Evolutionary conservation across 2,797 vertebrate genomes (phyloP).

Genomic region (Echiichthys vipera): DNA sequence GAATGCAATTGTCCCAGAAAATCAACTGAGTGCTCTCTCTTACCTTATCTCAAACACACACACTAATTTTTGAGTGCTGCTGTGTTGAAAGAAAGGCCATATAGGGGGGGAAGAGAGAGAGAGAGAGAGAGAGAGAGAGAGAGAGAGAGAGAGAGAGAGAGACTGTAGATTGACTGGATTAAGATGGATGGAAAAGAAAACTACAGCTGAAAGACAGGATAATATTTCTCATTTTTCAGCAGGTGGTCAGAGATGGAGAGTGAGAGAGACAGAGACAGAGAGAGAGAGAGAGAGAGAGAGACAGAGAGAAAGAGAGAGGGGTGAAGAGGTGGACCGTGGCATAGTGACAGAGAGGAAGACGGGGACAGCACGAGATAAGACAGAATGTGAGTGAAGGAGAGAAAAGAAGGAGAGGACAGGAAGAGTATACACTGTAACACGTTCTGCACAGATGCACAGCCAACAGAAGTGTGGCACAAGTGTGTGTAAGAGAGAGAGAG

Average conservation of each 20-base stretch:
- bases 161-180: slow-evolving; percentile 34
- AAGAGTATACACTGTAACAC: slow-evolving; percentile 51
- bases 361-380: slow-evolving; percentile 62
- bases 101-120: neutral
- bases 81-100: too few species aligned
- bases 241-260: slow-evolving; percentile 40
- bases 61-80: slow-evolving; percentile 18
- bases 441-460: slow-evolving; percentile 52
- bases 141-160: slow-evolving; percentile 23
- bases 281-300: neutral
- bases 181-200: slow-evolving; percentile 72
- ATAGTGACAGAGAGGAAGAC: slow-evolving; percentile 62
- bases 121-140: slow-evolving; percentile 8
- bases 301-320: slow-evolving; percentile 1
- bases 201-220: slow-evolving; percentile 61
- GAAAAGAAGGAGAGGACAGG: slow-evolving; percentile 50
- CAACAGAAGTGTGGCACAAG: slow-evolving; percentile 17
- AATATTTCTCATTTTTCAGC: slow-evolving; percentile 72
- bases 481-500: neutral
- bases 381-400: slow-evolving; percentile 38
- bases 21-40: slow-evolving; percentile 40
- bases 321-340: slow-evolving; percentile 63
- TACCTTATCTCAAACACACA: slow-evolving; percentile 42
- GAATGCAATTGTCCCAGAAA: slow-evolving; percentile 34
- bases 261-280: slow-evolving; percentile 11